These are phyloP conservation scores for Taxidea taxus DNA, from an alignment of 2,113 vertebrate genomes.

Conservation along the genomic window DNA sequence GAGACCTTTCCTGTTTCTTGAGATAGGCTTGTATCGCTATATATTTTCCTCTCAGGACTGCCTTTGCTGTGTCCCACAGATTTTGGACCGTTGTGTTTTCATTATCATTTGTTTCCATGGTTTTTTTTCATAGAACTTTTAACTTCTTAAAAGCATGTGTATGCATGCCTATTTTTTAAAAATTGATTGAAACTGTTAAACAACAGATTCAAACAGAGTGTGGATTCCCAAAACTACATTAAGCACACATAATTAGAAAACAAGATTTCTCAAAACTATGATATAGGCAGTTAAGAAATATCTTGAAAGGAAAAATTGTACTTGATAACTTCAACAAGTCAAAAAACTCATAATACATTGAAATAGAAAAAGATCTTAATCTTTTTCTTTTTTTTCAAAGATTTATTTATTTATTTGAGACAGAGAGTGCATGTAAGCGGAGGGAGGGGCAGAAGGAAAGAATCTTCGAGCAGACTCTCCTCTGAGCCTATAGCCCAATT, in stretches of 20 bases:
- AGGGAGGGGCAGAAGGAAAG: background rate
- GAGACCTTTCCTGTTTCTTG: no score
- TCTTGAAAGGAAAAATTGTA: conserved; percentile 45
- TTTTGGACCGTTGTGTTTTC: no score
- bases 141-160: background rate
- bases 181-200: conserved; percentile 23
- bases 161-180: background rate
- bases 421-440: background rate
- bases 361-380: background rate
- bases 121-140: no score
- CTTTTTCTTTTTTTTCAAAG: background rate
- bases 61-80: no score
- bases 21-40: no score
- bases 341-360: background rate
- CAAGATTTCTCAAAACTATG: conserved; percentile 10
- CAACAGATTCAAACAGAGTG: conserved; percentile 9
- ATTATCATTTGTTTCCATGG: no score
- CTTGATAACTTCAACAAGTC: conserved; percentile 48
- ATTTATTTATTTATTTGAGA: background rate
- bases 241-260: conserved; percentile 18
- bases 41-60: no score
- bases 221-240: conserved; percentile 56
- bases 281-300: background rate
- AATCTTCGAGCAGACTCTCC: background rate
- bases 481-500: background rate